Percentiles rank a stretch among this genome's conserved stretches.
phyloP scores from a whole-genome alignment of 2,113 vertebrate genomes.

The Alethe castanea region DNA sequence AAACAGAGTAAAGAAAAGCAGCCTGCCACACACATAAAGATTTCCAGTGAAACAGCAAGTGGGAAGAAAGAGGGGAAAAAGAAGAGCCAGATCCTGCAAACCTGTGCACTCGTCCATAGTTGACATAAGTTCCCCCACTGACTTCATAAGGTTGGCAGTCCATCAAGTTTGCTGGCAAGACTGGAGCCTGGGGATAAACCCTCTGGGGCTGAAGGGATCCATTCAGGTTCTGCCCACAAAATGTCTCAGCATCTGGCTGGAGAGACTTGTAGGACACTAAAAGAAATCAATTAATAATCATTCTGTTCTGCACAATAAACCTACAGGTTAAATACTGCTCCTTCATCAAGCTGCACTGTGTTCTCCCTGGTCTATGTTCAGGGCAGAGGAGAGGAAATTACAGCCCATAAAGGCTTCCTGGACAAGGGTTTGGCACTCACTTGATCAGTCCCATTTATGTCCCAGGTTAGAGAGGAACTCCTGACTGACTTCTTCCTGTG shows the following conservation, averaged over 20 bases:
- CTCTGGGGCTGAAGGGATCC: background rate
- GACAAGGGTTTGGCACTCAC: background rate
- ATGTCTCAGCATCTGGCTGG: background rate
- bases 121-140: background rate
- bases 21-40: background rate
- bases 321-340: background rate
- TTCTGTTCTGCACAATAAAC: background rate
- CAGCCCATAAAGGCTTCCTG: background rate
- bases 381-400: background rate
- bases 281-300: background rate
- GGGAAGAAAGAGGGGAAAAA: background rate
- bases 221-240: background rate
- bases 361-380: no score
- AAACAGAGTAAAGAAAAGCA: background rate
- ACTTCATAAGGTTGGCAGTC: background rate
- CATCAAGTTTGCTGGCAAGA: background rate
- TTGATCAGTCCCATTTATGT: background rate
- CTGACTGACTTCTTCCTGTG: background rate
- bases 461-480: background rate
- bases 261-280: background rate
- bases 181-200: background rate
- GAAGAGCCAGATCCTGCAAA: background rate
- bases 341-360: background rate
- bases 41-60: background rate
- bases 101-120: background rate